Base-by-base conservation (phyloP, 1,140 invertebrate genomes). In the Drosophila pandora region DNA sequence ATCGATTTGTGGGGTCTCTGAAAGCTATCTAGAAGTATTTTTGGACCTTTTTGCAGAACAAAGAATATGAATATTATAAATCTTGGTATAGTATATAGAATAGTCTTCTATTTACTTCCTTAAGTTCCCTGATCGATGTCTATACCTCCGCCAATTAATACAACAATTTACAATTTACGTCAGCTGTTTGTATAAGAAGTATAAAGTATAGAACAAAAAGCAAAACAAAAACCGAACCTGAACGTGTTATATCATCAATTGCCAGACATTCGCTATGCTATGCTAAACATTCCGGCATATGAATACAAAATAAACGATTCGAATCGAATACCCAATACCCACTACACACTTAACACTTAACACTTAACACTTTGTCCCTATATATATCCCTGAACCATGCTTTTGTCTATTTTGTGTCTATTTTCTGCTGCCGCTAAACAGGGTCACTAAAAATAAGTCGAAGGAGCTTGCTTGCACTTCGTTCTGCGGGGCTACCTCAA, bases 401-500 rank as follows among this genome's bases (percentile, higher is more conserved):
- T 17, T 50, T 30, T 17, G 17, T 1, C 17, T 17, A 17, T 22
- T 21, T 10, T 43, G 57, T 12, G 39, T 17, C 58, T 64, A 81
- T 81, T 87, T 65, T 64, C 59, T 41, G 22, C 41, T 37, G 6
- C 34, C n/a, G 37, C 49, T 28, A 59, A 65, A 63, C 59, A 60
- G 48, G 52, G 70, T 23, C 72, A 76, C 71, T 76, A 76, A 68
- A 76, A 75, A 75, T 75, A 75, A 75, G 32, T 61, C 21, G 22
- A 52, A 67, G 63, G 71, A 88, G 83, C 79, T 88, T 87, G 83
- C 79, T 88, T 87, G 83, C 79, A 88, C 83, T 88, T 87, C 83
- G 62, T 56, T 69, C 56, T 59, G 63, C 58, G 62, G 37, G 83
- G 83, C 83, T 87, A 87, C 83, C 83, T 88, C 83, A 87, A 87